A percentile compares a stretch with the other conserved stretches of the same genome.
Evolutionary conservation across 1,140 invertebrate species (phyloP).

Genomic region (Zaprionus nigranus): DNA sequence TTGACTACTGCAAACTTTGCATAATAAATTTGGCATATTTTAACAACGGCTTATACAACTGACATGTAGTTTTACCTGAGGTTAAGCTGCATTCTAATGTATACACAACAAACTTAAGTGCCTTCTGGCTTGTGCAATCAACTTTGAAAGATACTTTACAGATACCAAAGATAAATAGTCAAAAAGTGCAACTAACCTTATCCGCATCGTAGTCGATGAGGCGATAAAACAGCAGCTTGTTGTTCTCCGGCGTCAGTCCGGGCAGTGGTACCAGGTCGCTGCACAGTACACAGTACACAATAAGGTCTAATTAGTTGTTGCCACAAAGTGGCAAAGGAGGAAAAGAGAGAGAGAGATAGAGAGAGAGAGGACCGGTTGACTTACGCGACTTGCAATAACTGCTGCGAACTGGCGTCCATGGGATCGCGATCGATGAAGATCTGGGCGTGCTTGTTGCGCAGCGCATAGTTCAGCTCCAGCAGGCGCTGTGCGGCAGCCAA

Average conservation of each 20-base stretch:
- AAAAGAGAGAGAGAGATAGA: background rate
- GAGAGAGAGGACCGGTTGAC: constrained; percentile 28
- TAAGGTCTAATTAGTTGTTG: constrained; percentile 35
- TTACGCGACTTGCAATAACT: constrained; percentile 87
- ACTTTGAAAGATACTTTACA: background rate
- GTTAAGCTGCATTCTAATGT: background rate
- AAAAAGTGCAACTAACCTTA: constrained; percentile 60
- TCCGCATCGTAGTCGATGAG: constrained; percentile 87
- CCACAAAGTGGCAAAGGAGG: constrained; percentile 3
- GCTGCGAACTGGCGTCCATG: constrained; percentile 85
- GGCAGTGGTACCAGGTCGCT: constrained; percentile 86
- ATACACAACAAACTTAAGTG: background rate
- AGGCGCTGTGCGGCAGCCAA: constrained; percentile 86
- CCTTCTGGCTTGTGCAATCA: background rate
- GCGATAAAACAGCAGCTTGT: constrained; percentile 87
- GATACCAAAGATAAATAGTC: background rate
- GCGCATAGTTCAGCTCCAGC: constrained; percentile 88
- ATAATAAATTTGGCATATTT: background rate
- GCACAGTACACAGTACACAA: constrained; percentile 27
- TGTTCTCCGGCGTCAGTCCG: constrained; percentile 86
- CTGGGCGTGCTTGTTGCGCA: constrained; percentile 87
- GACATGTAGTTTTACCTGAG: background rate
- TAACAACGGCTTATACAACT: background rate
- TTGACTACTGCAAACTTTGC: background rate
- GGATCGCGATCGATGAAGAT: constrained; percentile 89